A percentile compares a stretch with the other conserved stretches of the same genome.
Conservation (phyloP, 1,140 invertebrate genomes). For the Heterodera schachtii region DNA sequence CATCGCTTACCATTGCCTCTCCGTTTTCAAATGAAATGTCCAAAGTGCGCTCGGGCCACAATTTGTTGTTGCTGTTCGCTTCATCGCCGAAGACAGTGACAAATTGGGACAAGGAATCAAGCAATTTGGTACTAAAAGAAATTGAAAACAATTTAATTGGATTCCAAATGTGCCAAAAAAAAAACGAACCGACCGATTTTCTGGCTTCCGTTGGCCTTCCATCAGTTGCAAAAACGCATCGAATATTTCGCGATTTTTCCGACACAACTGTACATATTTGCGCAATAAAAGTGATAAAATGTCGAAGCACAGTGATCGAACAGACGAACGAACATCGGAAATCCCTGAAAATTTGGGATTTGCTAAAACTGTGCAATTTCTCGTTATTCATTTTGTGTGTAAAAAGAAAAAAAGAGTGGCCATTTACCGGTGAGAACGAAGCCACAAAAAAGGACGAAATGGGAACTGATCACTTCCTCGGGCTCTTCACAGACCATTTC, state of each 20-base stretch:
- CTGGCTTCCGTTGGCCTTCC: constrained; percentile 12
- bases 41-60: constrained; percentile 22
- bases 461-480: constrained; percentile 18
- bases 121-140: constrained; percentile 14
- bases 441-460: constrained; percentile 16
- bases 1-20: background rate
- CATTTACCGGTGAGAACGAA: constrained; percentile 10
- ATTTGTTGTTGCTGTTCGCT: background rate
- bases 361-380: background rate
- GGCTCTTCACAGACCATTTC: constrained; percentile 15
- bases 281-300: constrained; percentile 14
- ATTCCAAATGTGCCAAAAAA: background rate
- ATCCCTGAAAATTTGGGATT: background rate
- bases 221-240: constrained; percentile 13
- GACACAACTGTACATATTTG: constrained; percentile 14
- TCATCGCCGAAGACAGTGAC: background rate
- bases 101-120: constrained; percentile 7
- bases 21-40: constrained; percentile 14
- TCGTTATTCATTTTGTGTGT: too few species aligned
- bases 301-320: constrained; percentile 10
- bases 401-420: background rate
- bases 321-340: constrained; percentile 12
- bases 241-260: constrained; percentile 20
- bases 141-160: background rate
- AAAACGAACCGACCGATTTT: background rate